Base-by-base conservation (phyloP, 2,113 vertebrate genomes). In the Dipodomys ordii region DNA sequence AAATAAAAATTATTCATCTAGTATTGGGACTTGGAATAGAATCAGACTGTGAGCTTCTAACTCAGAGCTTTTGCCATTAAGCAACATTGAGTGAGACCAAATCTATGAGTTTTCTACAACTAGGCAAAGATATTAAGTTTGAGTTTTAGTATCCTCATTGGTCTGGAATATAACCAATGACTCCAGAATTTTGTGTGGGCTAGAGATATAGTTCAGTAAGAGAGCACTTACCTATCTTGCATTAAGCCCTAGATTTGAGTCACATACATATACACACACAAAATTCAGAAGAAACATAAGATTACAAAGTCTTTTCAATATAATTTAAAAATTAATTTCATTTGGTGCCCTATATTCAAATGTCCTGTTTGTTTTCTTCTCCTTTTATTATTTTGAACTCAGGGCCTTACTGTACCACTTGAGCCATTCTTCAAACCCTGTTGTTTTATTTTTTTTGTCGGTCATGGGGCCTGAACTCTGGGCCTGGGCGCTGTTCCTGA, bases 91-190 rank as follows among this genome's bases (percentile, higher is more conserved):
- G 1, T 77, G 27, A 89, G 64, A 78, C 30, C 27, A 83, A 27
- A 91, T 76, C 65, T 91, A 78, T 85, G 60, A 67, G 16, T 3
- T 86, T 32, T 71, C 23, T 83, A 46, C n/a, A 82, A 32, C 44
- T 83, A 15, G 19, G 2, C 60, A 95, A 81, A 94, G 46, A 72
- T 92, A 39, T 35, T 87, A 88, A 64, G 35, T 28, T 53, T 44
- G n/a, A 65, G 64, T 73, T 89, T 90, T 92, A 96, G 32, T 27
- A 53, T 44, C 6, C 6, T 83, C 11, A 57, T 79, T 90, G 60
- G 7, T 94, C 19, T 95, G 81, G 46, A n/a, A 67, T 91, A 35
- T 8, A 65, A 46, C 82, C 20, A 93, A 62, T 93, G 44, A 88
- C 5, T 92, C 13, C 79, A 71, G 60, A 96, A 82, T 94, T 88